Evolutionary conservation across 2,797 vertebrate genomes (phyloP).

Genomic region (Sphenodon punctatus): DNA sequence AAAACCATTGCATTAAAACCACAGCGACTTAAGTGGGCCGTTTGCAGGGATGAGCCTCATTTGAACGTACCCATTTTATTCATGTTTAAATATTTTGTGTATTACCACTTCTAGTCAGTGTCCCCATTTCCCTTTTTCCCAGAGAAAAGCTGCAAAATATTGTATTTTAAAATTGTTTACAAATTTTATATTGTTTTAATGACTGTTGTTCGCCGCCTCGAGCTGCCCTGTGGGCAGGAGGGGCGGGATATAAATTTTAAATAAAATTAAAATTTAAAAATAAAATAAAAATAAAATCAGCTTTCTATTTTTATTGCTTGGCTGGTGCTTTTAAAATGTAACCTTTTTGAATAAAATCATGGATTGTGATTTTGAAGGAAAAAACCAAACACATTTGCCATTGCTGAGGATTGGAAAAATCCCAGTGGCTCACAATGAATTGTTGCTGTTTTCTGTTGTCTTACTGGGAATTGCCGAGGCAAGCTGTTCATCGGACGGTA

Average conservation of each 20-base stretch:
- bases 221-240: no score
- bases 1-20: no score
- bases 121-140: not conserved
- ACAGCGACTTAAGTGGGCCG: no score
- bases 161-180: no score
- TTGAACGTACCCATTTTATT: not conserved
- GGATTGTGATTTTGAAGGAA: not conserved
- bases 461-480: not conserved
- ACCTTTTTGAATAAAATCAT: not conserved
- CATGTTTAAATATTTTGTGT: not conserved
- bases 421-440: not conserved
- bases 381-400: not conserved
- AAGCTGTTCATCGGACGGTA: slow-evolving; percentile 10
- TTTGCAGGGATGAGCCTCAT: not conserved
- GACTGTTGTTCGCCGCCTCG: no score
- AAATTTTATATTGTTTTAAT: no score
- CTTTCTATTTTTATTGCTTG: not conserved
- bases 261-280: no score
- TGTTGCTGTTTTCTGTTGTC: not conserved
- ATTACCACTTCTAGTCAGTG: not conserved
- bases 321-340: not conserved
- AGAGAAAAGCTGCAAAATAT: not conserved
- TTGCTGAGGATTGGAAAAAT: accelerated
- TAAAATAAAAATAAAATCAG: no score
- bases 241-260: no score